These are phyloP conservation scores for Phenganax marumi DNA, from an alignment of 92 coral and sea anemone genomes.

Conservation along the genomic window DNA sequence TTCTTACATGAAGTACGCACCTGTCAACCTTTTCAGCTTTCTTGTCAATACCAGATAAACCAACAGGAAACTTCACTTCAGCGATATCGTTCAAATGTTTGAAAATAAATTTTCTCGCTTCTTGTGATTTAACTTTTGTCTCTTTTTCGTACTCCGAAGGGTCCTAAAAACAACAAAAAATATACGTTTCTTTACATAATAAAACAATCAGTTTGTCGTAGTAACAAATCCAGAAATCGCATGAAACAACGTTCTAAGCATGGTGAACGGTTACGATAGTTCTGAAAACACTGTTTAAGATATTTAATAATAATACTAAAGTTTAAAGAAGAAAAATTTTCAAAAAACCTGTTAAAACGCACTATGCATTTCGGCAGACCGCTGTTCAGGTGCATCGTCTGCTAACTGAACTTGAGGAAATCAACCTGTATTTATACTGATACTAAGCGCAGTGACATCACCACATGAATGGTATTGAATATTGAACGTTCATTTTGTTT, in stretches of 20 bases:
- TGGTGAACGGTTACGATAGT: too few relatives aligned
- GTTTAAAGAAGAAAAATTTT: too few relatives aligned
- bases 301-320: too few relatives aligned
- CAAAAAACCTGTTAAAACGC: too few relatives aligned
- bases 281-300: too few relatives aligned
- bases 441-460: neutral
- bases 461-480: neutral
- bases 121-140: slow-evolving; percentile 88
- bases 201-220: neutral
- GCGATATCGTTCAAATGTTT: slow-evolving; percentile 84
- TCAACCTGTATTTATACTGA: too few relatives aligned
- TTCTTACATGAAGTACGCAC: slow-evolving; percentile 32
- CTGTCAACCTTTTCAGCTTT: slow-evolving; percentile 95
- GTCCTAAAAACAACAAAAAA: slow-evolving; percentile 53
- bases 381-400: too few relatives aligned
- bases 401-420: too few relatives aligned
- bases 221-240: too few relatives aligned
- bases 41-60: slow-evolving; percentile 75
- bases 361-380: too few relatives aligned
- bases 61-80: slow-evolving; percentile 81
- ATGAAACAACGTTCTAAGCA: too few relatives aligned
- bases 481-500: neutral
- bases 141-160: slow-evolving; percentile 83
- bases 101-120: slow-evolving; percentile 94
- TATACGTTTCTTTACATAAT: neutral